phyloP scores from a whole-genome alignment of 2,888 invertebrate genomes.

The Mimas tiliae region DNA sequence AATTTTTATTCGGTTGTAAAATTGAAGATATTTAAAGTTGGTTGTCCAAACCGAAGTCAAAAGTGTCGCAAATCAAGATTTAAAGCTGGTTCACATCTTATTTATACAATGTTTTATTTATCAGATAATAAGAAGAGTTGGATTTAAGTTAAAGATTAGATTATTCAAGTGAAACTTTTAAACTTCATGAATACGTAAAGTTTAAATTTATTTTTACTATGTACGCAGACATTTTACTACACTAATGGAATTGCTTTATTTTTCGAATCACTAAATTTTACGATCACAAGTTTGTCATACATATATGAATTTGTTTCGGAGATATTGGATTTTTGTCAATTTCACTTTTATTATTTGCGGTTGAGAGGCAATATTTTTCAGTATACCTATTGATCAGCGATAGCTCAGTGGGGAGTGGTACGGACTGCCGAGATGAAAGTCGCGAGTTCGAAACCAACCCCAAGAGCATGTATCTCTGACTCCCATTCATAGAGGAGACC shows the following conservation, averaged over 20 bases:
- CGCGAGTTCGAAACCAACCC: no score
- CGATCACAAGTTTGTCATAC: slow-evolving; percentile 22
- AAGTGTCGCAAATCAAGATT: slow-evolving; percentile 15
- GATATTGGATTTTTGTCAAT: slow-evolving; percentile 24
- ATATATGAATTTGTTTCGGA: slow-evolving; percentile 12
- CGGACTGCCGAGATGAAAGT: no score
- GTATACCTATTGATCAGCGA: no score
- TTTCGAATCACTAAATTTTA: slow-evolving; percentile 18
- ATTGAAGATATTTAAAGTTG: not conserved
- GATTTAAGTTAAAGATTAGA: slow-evolving; percentile 14
- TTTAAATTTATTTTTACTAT: slow-evolving; percentile 4
- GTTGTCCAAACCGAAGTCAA: not conserved
- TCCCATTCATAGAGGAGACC: no score
- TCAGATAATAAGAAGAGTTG: slow-evolving; percentile 20
- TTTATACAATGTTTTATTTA: slow-evolving; percentile 15
- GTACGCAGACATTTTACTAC: slow-evolving; percentile 10
- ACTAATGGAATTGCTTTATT: slow-evolving; percentile 21
- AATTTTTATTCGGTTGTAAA: not conserved
- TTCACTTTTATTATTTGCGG: slow-evolving; percentile 23
- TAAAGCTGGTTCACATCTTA: not conserved
- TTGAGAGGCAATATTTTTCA: slow-evolving; percentile 5
- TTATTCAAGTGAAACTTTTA: slow-evolving; percentile 16
- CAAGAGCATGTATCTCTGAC: no score
- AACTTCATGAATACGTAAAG: slow-evolving; percentile 20
- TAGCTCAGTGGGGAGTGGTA: no score